Base-by-base conservation (phyloP, 35 echinoderm and acorn worm species). In the Strongylocentrotus purpuratus region DNA sequence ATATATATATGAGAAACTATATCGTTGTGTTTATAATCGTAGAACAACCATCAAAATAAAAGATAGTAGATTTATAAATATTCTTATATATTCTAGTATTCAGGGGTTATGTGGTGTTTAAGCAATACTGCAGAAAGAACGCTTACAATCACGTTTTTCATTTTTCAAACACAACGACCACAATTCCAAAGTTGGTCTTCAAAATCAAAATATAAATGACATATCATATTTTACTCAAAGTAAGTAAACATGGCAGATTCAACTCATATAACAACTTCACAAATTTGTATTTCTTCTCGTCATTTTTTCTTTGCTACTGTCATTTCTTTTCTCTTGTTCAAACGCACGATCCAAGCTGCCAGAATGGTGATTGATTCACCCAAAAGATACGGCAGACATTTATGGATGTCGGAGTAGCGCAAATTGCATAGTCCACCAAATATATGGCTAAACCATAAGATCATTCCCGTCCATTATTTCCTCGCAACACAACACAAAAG, bases 301-400 rank as follows among this genome's bases (percentile, higher is more conserved):
- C n/a, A 28, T n/a, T 28, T 28, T 78, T 78, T 3, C 28, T 78
- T 55, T 55, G 50, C 25, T 22, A 4, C 0, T 78, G 28, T 78
- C 65, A 28, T 7, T 78, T 28, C n/a, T 70, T 28, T 78, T 22
- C 25, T 22, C 28, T 28, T 25, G 65, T 25, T 41, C 32, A 45
- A 89, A 28, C 33, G 20, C 87, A 45, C 32, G 33, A 46, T 41
- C 7, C 45, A 5, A 28, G 87, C 32, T 89, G 87, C 12, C 87
- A 89, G 12, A 89, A 12, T 89, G 32, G 20, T 89, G 87, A 89
- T 89, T 89, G 87, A 89, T 89, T 33, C 87, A 13, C 87, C n/a
- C n/a, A 33, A 89, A 46, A 45, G 25, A 46, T 10, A 18, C 33
- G 15, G 33, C 45, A 17, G 87, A 89, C 87, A 89, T 20, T 89